phyloP scores from a whole-genome alignment of 2,113 vertebrate genomes.

The Capra hircus region DNA sequence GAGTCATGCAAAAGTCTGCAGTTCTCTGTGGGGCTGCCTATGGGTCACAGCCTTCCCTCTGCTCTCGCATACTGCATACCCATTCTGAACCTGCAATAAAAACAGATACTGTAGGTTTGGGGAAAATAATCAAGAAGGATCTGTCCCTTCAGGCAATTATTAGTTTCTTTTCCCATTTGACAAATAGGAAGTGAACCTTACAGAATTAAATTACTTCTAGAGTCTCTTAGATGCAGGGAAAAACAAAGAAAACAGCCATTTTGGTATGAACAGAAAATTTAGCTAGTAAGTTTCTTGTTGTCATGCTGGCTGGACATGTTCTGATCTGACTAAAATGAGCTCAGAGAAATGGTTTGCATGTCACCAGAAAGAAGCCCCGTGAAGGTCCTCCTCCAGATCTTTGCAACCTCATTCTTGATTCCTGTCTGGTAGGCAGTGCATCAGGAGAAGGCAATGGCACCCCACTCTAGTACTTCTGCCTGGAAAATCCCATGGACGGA shows the following conservation, averaged over 20 bases:
- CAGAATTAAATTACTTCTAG: neutral
- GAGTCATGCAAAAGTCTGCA: neutral
- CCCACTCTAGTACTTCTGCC: too few species aligned
- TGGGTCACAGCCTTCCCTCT: neutral
- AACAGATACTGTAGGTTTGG: neutral
- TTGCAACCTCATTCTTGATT: neutral
- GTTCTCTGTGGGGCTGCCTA: neutral
- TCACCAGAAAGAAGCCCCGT: neutral
- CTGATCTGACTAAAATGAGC: neutral
- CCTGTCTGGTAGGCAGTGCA: neutral
- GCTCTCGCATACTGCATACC: neutral
- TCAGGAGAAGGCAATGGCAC: neutral
- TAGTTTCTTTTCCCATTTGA: neutral
- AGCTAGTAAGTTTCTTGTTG: neutral
- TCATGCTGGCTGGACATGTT: neutral
- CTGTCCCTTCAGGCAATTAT: neutral
- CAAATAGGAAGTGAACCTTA: neutral
- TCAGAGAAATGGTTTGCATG: neutral
- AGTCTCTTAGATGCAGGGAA: neutral
- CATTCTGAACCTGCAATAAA: neutral
- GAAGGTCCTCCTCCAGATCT: neutral
- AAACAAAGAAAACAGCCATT: neutral
- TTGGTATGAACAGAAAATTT: conserved; percentile 14
- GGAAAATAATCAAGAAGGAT: neutral
- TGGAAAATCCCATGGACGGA: too few species aligned